Conservation (phyloP, 37 sponge, comb jelly and placozoan genomes). For the Haliclona indistincta region DNA sequence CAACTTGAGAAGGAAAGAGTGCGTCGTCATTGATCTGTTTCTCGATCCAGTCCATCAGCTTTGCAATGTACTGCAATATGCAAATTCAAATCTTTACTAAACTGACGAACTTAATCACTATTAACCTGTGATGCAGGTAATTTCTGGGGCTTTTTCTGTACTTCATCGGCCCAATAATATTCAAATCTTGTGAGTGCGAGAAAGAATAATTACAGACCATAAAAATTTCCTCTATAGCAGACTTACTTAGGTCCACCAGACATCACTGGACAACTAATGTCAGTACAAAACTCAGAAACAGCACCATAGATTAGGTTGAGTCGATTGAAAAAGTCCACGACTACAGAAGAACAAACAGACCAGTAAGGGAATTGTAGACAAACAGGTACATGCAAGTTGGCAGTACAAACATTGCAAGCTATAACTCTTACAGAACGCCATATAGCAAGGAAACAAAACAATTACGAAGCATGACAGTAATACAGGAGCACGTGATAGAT, state of each 20-base stretch:
- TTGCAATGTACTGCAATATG: constrained; percentile 64
- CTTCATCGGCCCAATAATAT: constrained; percentile 94
- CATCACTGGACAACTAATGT: constrained; percentile 77
- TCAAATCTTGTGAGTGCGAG: constrained; percentile 48
- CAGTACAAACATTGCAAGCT: background rate
- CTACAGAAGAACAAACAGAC: constrained; percentile 5
- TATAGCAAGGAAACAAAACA: no score
- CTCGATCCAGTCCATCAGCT: constrained; percentile 90
- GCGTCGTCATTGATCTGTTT: constrained; percentile 75
- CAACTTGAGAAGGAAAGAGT: constrained; percentile 74
- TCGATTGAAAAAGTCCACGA: constrained; percentile 95
- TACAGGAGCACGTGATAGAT: no score
- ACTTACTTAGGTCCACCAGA: constrained; percentile 89
- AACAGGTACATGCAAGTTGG: background rate
- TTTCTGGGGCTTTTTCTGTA: constrained; percentile 80
- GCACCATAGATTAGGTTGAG: constrained; percentile 94
- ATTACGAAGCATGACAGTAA: no score
- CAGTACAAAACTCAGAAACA: constrained; percentile 77
- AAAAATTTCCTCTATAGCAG: background rate
- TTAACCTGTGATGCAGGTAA: constrained; percentile 71
- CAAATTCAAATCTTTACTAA: background rate
- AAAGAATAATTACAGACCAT: background rate
- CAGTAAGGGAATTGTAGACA: background rate
- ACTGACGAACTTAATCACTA: background rate
- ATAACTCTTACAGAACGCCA: no score